A percentile compares a stretch with the other conserved stretches of the same genome.
Conservation (phyloP, 2,888 invertebrate genomes). For the Acheta domesticus region DNA sequence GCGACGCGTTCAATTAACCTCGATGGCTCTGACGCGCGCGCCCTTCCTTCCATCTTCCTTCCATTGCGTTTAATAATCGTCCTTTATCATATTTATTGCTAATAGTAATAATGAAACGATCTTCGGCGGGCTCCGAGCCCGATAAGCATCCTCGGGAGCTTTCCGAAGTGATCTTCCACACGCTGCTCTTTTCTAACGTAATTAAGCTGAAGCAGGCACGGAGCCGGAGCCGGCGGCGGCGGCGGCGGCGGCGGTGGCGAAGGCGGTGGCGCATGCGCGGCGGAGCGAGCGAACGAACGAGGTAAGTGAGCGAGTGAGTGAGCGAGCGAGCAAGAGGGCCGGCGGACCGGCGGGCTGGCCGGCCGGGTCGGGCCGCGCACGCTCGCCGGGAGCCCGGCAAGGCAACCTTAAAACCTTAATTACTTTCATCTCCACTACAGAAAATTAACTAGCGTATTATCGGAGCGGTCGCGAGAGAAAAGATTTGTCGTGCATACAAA, state of each 20-base stretch:
- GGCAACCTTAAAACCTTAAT: conserved; percentile 18
- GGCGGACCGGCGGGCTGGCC: conserved; percentile 20
- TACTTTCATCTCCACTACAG: conserved; percentile 18
- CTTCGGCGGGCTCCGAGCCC: background rate
- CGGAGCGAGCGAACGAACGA: too few species aligned
- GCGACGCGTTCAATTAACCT: background rate
- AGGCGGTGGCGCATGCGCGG: too few species aligned
- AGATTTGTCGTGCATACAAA: conserved; percentile 27
- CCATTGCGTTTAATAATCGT: conserved; percentile 11
- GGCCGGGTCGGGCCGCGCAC: background rate
- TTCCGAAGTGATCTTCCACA: too few species aligned
- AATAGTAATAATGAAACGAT: conserved; percentile 27
- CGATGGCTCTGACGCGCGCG: background rate
- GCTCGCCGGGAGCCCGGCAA: conserved; percentile 1
- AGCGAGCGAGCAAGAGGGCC: too few species aligned
- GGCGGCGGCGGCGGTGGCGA: too few species aligned
- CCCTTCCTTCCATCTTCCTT: background rate
- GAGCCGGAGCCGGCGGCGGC: background rate
- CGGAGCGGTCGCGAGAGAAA: conserved; percentile 20
- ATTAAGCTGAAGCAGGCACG: too few species aligned
- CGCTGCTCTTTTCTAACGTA: too few species aligned
- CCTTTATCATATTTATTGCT: conserved; percentile 28
- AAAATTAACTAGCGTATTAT: conserved; percentile 29
- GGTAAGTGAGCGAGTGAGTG: too few species aligned
- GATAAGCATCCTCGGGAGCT: too few species aligned